Base-by-base conservation (phyloP, 1,140 invertebrate species). In the Drosophila sproati region DNA sequence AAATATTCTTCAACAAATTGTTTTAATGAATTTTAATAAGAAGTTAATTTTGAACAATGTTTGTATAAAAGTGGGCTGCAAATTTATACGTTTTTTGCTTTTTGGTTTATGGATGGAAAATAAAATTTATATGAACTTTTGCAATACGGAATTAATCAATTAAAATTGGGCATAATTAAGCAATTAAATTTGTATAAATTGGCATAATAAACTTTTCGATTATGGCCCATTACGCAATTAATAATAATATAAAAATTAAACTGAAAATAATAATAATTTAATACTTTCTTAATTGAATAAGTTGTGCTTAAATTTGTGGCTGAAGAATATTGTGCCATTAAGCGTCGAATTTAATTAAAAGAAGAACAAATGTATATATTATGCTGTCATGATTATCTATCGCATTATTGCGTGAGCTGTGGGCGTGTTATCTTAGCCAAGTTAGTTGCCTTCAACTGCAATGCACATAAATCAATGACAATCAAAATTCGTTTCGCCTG, bases 401-500 rank as follows among this genome's bases (percentile, higher is more conserved):
- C 29, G 56, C 59, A 77, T 80, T 75, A 87, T 75, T 70, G 67
- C 73, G 80, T 77, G 61, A 70, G 45, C 55, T 51, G 73, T 50
- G 77, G 68, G 57, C 63, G 74, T 78, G 80, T 20, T 5, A 41
- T 56, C 64, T 7, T 20, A n/a, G 20, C 31, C 61, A 39, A 50
- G 52, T 62, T 61, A 51, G 64, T 70, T 62, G 57, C 43, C 57
- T 47, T 56, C 52, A 71, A 87, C 60, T 83, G 83, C 77, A 88
- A 60, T 76, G 63, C 70, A 80, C 85, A 88, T 88, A 77, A 88
- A 88, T 88, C 85, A 88, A 88, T 88, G 85, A 88, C 85, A 89
- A 88, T 88, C 85, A 88, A 88, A 88, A 88, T 89, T 88, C 85
- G 83, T 88, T 88, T 89, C 85, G 77, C 78, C 78, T 75, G 71